These are phyloP conservation scores for Lanistes nyassanus DNA, from an alignment of 1,140 invertebrate species.

Conservation along the genomic window DNA sequence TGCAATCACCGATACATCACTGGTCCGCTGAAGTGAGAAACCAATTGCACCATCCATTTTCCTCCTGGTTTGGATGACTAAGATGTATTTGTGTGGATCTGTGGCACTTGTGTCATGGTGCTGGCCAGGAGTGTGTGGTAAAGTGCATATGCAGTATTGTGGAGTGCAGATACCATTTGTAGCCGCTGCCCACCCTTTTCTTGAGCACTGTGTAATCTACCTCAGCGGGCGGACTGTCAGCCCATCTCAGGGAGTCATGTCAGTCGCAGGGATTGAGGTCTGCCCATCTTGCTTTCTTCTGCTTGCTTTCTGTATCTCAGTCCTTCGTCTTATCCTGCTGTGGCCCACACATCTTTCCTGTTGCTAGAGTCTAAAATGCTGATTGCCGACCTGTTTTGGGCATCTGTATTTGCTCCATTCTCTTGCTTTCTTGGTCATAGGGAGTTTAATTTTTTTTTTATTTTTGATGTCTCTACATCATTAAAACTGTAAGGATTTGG, in stretches of 20 bases:
- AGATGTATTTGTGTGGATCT: too few species aligned
- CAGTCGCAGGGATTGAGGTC: constrained; percentile 13
- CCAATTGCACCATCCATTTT: too few species aligned
- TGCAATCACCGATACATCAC: too few species aligned
- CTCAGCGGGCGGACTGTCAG: constrained; percentile 16
- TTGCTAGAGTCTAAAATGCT: too few species aligned
- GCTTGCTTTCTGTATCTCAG: background rate
- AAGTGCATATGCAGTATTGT: constrained; percentile 6
- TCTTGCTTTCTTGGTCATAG: background rate
- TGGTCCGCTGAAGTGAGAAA: too few species aligned
- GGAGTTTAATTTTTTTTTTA: background rate
- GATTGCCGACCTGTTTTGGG: too few species aligned
- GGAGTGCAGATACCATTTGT: constrained; percentile 8
- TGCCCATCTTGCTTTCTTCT: background rate
- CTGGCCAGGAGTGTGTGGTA: background rate
- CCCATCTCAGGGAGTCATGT: constrained; percentile 26
- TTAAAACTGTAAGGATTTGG: too few species aligned
- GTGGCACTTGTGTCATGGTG: too few species aligned
- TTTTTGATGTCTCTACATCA: background rate
- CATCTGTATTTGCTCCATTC: background rate
- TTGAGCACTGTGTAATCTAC: constrained; percentile 26
- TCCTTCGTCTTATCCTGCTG: background rate
- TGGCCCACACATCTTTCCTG: too few species aligned
- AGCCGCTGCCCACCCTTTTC: constrained; percentile 10
- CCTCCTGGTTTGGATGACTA: too few species aligned